Evolutionary conservation across 2,113 vertebrate genomes (phyloP), one percentile per base, ranked within the genome.

Genomic region (Prietella phreatophila): DNA sequence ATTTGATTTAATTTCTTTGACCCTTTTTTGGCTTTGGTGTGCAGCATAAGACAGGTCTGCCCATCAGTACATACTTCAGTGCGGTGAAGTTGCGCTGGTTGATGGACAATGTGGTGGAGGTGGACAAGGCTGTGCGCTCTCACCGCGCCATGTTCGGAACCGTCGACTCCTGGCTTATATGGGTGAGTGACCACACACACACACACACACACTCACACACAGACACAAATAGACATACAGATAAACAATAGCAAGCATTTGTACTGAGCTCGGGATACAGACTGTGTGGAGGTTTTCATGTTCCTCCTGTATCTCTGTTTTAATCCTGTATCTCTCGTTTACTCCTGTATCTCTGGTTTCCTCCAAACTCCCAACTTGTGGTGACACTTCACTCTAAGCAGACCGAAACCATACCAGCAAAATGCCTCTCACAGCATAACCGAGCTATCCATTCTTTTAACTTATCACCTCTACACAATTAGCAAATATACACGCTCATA

Each of bases 1-100:
- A 79, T 36, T 36, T 65, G 4, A 56, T 19, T 56, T 56, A 2
- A 50, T 33, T 80, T 33, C 55, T 53, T 14, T 83, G 42, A 30
- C 30, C 42, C 20, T 42, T 27, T 27, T 27, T 47, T 50, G 42
- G 0, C 27, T 79, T 15, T 27, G 25, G 22, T 58, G 42, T 73
- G 1, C 92, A 99, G 98, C 93, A 95, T 89, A 97, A 96, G 92
- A 99, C 98, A 0, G 98, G 98, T 80, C 97, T 99, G 84, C 98
- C 98, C 85, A 96, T 99, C 94, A 99, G 97, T 91, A 99, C 98
- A 39, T 99, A 99, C 91, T 99, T 99, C 93, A 99, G 98, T 88
- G 98, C 98, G 0, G 96, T 99, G 89, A 99, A 99, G 91, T 94
- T 99, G 65, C 96, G 97, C 0, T 99, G 98, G 98, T 93, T 99